Evolutionary conservation across 2,797 vertebrate genomes (phyloP).

Genomic region (Sebastes minor): DNA sequence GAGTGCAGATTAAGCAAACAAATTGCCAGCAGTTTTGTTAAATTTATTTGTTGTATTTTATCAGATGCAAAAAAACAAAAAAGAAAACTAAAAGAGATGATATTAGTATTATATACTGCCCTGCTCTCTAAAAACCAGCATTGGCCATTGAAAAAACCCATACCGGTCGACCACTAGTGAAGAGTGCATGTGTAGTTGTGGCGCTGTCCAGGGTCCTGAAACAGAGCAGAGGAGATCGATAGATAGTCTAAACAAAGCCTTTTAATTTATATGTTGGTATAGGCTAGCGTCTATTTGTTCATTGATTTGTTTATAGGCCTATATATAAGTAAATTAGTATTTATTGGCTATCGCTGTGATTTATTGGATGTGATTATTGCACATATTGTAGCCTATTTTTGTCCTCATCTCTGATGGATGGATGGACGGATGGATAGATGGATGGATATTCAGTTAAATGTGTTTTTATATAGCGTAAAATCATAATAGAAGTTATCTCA

Average conservation of each 20-base stretch:
- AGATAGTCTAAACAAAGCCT: neutral
- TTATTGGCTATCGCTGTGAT: neutral
- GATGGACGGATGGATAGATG: no score
- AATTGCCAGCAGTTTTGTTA: neutral
- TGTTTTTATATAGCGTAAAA: no score
- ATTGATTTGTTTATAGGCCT: neutral
- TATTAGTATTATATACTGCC: accelerated
- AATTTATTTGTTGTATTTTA: neutral
- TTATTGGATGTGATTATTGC: neutral
- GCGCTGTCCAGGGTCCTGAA: neutral
- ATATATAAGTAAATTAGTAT: neutral
- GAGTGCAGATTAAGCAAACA: no score
- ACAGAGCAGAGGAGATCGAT: neutral
- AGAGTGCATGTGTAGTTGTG: neutral
- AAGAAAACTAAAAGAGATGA: no score
- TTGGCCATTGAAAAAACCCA: neutral
- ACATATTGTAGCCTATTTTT: neutral
- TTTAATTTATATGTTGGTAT: neutral
- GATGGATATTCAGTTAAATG: no score
- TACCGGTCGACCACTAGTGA: neutral
- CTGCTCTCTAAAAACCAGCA: neutral
- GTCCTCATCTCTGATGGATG: no score
- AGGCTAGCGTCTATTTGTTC: neutral
- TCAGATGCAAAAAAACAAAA: no score
- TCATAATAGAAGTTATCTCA: no score